Base-by-base conservation (phyloP, 1,140 invertebrate genomes). In the Lamellibrachia luymesi region DNA sequence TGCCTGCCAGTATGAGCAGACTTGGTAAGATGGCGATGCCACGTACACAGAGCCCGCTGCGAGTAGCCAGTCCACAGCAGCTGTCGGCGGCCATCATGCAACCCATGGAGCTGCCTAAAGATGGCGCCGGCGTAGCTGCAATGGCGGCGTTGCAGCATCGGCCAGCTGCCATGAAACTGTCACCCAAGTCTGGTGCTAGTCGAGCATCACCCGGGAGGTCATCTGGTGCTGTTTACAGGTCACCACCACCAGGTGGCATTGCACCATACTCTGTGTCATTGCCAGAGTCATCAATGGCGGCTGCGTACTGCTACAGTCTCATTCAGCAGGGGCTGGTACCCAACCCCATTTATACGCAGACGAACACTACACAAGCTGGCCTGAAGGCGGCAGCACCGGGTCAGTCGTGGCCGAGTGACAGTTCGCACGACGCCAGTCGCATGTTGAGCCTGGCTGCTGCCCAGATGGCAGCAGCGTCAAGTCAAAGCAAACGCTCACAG, bases 241-340 rank as follows among this genome's bases (percentile, higher is more conserved):
- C 64, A 80, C 64, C 64, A 17, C 64, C 64, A 17, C 64, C 64
- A 80, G 64, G 64, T 80, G 64, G 64, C 2, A 22, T 80, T 8
- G 64, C 64, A 0, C 64, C 64, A 17, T 22, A 80, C 13, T 51
- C 90, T 38, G 4, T 91, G 10, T 27, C 90, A 91, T n/a, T 27
- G 10, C 90, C 90, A 4, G 90, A 50, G 38, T 50, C 38, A 13
- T 91, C 90, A n/a, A 91, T 51, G 49, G 50, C 49, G 10, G 50
- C 50, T 2, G 90, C 90, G 6, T 91, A 91, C 50, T 50, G 94
- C 51, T 94, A 96, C 93, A 96, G 95, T 94, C 94, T 96, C 51
- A 96, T 96, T 93, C 96, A 96, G 93, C 96, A 97, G 94, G 96
- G 96, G 25, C 95, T 97, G 51, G 96, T 96, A 64, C 96, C 96